Base-by-base conservation (phyloP, 2,888 invertebrate genomes). In the Nysson spinosus region DNA sequence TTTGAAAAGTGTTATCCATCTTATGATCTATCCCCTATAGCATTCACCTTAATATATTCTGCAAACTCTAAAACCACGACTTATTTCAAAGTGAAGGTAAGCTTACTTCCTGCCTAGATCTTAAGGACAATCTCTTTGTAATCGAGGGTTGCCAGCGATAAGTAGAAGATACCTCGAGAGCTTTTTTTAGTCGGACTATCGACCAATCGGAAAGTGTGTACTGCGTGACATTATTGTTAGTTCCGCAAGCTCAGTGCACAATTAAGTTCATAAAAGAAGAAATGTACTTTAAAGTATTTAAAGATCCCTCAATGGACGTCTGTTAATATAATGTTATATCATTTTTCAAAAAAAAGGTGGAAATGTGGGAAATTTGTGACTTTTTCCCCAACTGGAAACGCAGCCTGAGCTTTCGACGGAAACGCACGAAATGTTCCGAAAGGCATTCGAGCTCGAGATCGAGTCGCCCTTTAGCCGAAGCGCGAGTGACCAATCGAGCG, bases 401-500 rank as follows among this genome's bases (percentile, higher is more conserved):
- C 50, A 61, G 65, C 66, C 61, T 57, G 70, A 71, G 57, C 71
- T 66, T 62, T 66, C 62, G 50, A 14, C 71, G 71, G 50, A 64
- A 57, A 62, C 55, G 37, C 56, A 61, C 77, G 77, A 64, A 28
- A 6, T 28, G 1, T 35, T 19, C 74, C 76, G 69, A 72, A 44
- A 43, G 46, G 39, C 28, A 47, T 57, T 52, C 69, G 76, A 76
- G 63, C 57, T 55, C 28, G 50, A 54, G 68, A 58, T 47, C 65
- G 65, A 52, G 66, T 77, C 55, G 63, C 61, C 72, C 60, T 75
- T 77, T 74, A 70, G 61, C 55, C 65, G 77, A 62, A 75, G 66
- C 69, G 66, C 69, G 67, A 72, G 67, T 62, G 69, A 77, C 75
- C 79, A 72, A 77, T 77, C 78, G 77, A 75, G 64, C 75, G 79